Conservation (phyloP, 2,888 invertebrate genomes). For the Dioctria linearis region DNA sequence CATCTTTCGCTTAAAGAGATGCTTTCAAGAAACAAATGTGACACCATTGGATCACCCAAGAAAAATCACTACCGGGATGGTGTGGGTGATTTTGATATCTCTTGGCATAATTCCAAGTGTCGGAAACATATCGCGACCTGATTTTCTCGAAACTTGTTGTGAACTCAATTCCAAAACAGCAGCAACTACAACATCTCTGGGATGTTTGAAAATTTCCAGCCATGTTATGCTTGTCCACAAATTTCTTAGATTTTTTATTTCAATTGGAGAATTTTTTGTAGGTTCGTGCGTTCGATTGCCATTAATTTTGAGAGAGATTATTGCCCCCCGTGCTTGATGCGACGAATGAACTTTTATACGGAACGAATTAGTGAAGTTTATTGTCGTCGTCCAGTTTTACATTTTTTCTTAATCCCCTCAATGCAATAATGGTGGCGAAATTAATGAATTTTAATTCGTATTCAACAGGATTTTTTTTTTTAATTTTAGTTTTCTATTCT, state of each 20-base stretch:
- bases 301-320: conserved; percentile 1
- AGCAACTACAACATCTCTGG: conserved; percentile 12
- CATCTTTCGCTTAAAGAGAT: background rate
- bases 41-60: background rate
- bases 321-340: background rate
- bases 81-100: conserved; percentile 27
- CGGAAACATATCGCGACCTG: conserved; percentile 47
- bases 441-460: background rate
- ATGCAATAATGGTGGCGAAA: background rate
- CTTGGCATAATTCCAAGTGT: conserved; percentile 32
- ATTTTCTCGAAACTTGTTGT: conserved; percentile 21
- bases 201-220: background rate
- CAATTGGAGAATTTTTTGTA: background rate
- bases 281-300: background rate
- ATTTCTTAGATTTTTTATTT: background rate
- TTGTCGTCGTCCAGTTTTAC: no score
- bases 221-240: background rate
- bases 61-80: background rate
- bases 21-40: background rate
- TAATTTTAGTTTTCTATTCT: background rate
- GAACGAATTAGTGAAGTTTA: background rate
- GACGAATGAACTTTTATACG: background rate
- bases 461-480: no score
- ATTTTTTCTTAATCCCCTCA: no score
- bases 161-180: conserved; percentile 23